Percentiles rank a stretch among this genome's conserved stretches.
phyloP scores from a whole-genome alignment of 2,888 invertebrate species.

The Molorchus minor region DNA sequence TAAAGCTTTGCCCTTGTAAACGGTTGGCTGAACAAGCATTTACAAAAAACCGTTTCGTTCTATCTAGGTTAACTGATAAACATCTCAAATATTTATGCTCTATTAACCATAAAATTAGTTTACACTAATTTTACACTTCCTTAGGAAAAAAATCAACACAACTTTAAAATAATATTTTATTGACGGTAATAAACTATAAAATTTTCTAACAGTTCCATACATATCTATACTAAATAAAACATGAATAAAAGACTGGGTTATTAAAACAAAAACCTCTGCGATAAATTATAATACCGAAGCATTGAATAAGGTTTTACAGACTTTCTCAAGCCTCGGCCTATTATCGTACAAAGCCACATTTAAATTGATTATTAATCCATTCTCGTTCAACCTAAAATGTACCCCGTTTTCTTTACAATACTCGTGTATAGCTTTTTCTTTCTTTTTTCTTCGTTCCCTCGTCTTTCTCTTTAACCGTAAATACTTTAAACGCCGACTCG shows the following conservation, averaged over 20 bases:
- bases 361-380: conserved; percentile 52
- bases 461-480: conserved; percentile 36
- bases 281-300: conserved; percentile 40
- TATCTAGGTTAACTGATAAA: not conserved
- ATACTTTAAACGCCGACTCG: conserved; percentile 54
- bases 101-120: not conserved
- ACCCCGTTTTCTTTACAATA: conserved; percentile 51
- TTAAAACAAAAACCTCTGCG: not conserved
- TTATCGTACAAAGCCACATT: conserved; percentile 49
- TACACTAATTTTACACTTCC: not conserved
- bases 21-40: too few relatives aligned
- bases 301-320: conserved; percentile 46
- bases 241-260: too few relatives aligned
- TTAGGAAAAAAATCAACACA: not conserved
- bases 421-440: conserved; percentile 44
- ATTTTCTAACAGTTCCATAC: too few relatives aligned
- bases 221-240: too few relatives aligned
- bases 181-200: conserved; percentile 18
- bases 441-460: conserved; percentile 31
- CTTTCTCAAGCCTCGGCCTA: conserved; percentile 42
- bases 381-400: conserved; percentile 50
- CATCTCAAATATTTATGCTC: not conserved
- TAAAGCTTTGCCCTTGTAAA: too few relatives aligned
- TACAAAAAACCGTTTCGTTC: too few relatives aligned
- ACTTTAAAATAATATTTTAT: conserved; percentile 11